A percentile compares a stretch with the other conserved stretches of the same genome.
Conservation (phyloP, 2,797 vertebrate genomes). For the Glossophaga mutica region DNA sequence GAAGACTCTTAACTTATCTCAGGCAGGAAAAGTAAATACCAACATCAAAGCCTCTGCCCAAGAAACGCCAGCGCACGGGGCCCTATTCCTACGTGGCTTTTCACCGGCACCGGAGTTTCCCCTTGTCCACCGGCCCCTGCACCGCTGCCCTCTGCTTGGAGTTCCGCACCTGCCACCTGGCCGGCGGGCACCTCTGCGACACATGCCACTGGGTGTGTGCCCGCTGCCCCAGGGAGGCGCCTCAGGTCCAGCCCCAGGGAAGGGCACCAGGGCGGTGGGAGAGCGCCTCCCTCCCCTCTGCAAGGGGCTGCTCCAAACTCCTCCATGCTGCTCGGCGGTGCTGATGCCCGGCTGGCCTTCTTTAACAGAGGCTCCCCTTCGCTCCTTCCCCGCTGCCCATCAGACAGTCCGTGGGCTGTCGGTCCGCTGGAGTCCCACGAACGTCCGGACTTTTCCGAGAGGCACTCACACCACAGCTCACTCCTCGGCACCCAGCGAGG, state of each 20-base stretch:
- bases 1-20: not conserved
- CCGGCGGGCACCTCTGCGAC: rapidly evolving
- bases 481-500: not conserved
- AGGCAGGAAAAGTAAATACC: not conserved
- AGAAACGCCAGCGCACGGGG: not conserved
- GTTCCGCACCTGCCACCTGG: not conserved
- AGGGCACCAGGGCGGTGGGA: too few species aligned
- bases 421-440: rapidly evolving
- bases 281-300: too few species aligned
- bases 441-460: not conserved
- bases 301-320: too few species aligned
- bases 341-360: too few species aligned
- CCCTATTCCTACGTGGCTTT: not conserved
- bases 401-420: not conserved
- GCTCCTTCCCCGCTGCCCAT: not conserved
- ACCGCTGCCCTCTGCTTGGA: not conserved
- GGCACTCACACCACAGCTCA: not conserved
- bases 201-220: rapidly evolving
- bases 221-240: not conserved
- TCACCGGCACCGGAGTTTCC: not conserved
- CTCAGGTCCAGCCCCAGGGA: not conserved
- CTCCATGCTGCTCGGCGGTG: too few species aligned
- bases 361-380: not conserved
- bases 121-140: not conserved
- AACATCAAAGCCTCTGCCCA: not conserved